Evolutionary conservation across 2,888 invertebrate genomes (phyloP).

Genomic region (Perithous albicinctus): DNA sequence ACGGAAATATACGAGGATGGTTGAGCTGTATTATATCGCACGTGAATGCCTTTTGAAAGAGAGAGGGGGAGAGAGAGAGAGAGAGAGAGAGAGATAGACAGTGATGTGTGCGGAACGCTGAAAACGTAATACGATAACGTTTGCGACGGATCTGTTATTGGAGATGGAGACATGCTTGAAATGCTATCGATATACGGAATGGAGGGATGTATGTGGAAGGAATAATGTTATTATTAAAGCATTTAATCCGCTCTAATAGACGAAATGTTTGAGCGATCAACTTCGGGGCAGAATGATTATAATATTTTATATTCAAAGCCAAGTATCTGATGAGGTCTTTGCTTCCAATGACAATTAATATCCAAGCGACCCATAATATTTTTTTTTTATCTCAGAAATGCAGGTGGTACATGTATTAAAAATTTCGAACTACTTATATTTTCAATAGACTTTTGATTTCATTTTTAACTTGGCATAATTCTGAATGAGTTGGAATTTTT

Average conservation of each 20-base stretch:
- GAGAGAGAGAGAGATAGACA: too few species aligned
- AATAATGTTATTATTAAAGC: not conserved
- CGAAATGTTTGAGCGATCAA: not conserved
- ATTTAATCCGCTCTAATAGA: not conserved
- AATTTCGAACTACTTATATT: too few species aligned
- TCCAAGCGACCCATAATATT: too few species aligned
- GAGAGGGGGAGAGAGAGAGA: too few species aligned
- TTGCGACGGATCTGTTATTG: not conserved
- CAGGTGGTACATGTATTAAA: too few species aligned
- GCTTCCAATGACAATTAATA: too few species aligned
- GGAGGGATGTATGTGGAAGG: not conserved
- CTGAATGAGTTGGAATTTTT: too few species aligned
- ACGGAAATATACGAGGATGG: not conserved
- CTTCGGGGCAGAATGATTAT: not conserved
- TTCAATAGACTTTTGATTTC: too few species aligned
- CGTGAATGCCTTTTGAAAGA: slow-evolving; percentile 1
- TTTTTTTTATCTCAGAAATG: too few species aligned
- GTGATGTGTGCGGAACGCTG: not conserved
- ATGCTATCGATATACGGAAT: not conserved
- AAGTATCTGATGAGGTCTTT: too few species aligned
- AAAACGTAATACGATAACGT: slow-evolving; percentile 13
- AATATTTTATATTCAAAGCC: not conserved
- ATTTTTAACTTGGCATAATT: too few species aligned
- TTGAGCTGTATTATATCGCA: not conserved
- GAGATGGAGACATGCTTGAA: not conserved